phyloP scores from a whole-genome alignment of 2,888 invertebrate species.

The Pseudococcus jackbeardsleyi region DNA sequence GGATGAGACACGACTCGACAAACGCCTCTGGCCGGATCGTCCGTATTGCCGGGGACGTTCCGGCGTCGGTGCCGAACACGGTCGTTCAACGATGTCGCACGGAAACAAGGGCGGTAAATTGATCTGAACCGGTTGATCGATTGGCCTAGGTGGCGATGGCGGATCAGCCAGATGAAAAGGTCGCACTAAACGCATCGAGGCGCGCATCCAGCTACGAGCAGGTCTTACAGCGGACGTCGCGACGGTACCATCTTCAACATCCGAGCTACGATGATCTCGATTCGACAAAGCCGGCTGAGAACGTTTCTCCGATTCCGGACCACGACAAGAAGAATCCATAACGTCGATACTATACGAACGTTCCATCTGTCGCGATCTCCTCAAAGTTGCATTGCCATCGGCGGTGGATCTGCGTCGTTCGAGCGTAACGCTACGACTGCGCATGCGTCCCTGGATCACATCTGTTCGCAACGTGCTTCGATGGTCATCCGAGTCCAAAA shows the following conservation, averaged over 20 bases:
- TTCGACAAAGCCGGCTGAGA: background rate
- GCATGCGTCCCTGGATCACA: slow-evolving; percentile 55
- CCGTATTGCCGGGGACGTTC: slow-evolving; percentile 63
- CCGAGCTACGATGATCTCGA: slow-evolving; percentile 21
- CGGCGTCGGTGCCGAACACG: slow-evolving; percentile 47
- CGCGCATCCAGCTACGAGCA: slow-evolving; percentile 58
- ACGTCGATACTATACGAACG: slow-evolving; percentile 54
- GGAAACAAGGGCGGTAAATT: slow-evolving; percentile 63
- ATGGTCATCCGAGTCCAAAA: slow-evolving; percentile 6
- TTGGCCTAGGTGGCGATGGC: background rate
- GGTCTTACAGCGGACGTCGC: slow-evolving; percentile 23
- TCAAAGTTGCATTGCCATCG: background rate
- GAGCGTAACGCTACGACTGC: slow-evolving; percentile 61
- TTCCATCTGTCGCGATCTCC: slow-evolving; percentile 6
- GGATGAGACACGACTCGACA: slow-evolving; percentile 27
- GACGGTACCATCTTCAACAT: background rate
- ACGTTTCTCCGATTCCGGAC: background rate
- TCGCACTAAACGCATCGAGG: slow-evolving; percentile 64
- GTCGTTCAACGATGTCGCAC: slow-evolving; percentile 60
- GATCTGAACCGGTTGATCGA: slow-evolving; percentile 51
- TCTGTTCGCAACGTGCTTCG: slow-evolving; percentile 19
- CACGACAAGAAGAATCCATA: slow-evolving; percentile 20
- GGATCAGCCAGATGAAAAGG: slow-evolving; percentile 64
- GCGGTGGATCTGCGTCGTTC: slow-evolving; percentile 23
- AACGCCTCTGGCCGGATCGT: slow-evolving; percentile 50